These are phyloP conservation scores for Scelioninae gen. 2 DNA, from an alignment of 2,888 invertebrate genomes.

Conservation along the genomic window DNA sequence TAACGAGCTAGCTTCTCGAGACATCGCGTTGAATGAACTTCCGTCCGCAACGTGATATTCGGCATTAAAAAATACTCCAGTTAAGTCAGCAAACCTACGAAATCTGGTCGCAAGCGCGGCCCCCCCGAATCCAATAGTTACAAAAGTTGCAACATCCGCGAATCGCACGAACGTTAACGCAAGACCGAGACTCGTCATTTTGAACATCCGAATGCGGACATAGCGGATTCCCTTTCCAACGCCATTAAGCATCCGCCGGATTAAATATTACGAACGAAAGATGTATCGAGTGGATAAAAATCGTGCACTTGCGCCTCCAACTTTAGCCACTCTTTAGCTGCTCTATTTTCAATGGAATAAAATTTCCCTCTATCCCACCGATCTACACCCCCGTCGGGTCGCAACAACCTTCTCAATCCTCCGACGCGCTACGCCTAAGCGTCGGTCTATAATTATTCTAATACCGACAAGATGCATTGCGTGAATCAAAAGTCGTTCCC, in stretches of 20 bases:
- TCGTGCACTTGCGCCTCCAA: too few relatives aligned
- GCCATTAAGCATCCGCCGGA: too few relatives aligned
- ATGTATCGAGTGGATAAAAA: conserved; percentile 19
- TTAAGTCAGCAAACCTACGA: conserved; percentile 39
- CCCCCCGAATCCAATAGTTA: conserved; percentile 38
- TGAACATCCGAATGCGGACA: conserved; percentile 17
- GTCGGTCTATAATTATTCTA: conserved; percentile 36
- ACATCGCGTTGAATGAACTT: conserved; percentile 55
- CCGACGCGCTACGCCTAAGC: conserved; percentile 14
- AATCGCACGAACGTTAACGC: conserved; percentile 32
- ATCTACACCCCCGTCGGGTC: conserved; percentile 2
- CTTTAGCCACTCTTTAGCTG: too few relatives aligned
- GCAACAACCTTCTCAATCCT: not conserved
- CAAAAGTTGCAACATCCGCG: conserved; percentile 38
- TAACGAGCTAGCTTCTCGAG: conserved; percentile 61
- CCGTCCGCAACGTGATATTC: conserved; percentile 50
- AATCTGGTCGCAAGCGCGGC: conserved; percentile 21
- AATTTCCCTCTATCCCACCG: conserved; percentile 13
- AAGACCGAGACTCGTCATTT: conserved; percentile 18
- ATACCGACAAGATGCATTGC: conserved; percentile 26
- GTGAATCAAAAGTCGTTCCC: conserved; percentile 26
- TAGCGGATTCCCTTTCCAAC: too few relatives aligned
- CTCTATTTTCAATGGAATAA: too few relatives aligned
- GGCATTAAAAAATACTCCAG: conserved; percentile 44
- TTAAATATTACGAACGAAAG: conserved; percentile 21